Evolutionary conservation across 1,140 invertebrate genomes (phyloP).

Genomic region (Bombus balteatus): DNA sequence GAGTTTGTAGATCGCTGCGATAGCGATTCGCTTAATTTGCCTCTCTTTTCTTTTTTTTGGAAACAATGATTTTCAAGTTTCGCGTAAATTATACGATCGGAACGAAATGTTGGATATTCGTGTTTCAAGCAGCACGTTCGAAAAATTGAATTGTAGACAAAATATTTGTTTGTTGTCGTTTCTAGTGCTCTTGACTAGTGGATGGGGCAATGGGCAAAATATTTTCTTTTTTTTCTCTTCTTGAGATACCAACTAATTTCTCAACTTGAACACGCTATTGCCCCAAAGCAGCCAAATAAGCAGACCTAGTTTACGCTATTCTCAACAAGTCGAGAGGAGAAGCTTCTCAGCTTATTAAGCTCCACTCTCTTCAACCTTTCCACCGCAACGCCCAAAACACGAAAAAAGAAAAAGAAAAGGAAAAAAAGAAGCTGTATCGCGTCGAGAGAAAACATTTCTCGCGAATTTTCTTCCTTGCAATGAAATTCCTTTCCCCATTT

Average conservation of each 20-base stretch:
- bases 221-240: not conserved
- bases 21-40: not conserved
- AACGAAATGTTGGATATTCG: not conserved
- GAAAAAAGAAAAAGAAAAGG: not conserved
- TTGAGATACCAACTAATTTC: not conserved
- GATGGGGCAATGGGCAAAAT: not conserved
- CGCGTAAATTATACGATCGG: no score
- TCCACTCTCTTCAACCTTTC: constrained; percentile 3
- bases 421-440: not conserved
- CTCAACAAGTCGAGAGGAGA: constrained; percentile 2
- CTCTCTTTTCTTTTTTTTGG: no score
- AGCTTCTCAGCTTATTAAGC: constrained; percentile 25
- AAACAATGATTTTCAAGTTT: not conserved
- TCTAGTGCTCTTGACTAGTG: not conserved
- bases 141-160: not conserved
- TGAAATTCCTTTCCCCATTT: not conserved
- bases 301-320: constrained; percentile 26
- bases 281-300: constrained; percentile 7
- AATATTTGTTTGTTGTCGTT: not conserved
- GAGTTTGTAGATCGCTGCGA: not conserved
- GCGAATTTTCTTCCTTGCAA: not conserved
- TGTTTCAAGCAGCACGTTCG: not conserved
- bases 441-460: not conserved
- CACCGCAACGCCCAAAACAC: not conserved
- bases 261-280: not conserved